These are phyloP conservation scores for Ormyrus pomaceus DNA, from an alignment of 2,888 invertebrate genomes.

Conservation along the genomic window DNA sequence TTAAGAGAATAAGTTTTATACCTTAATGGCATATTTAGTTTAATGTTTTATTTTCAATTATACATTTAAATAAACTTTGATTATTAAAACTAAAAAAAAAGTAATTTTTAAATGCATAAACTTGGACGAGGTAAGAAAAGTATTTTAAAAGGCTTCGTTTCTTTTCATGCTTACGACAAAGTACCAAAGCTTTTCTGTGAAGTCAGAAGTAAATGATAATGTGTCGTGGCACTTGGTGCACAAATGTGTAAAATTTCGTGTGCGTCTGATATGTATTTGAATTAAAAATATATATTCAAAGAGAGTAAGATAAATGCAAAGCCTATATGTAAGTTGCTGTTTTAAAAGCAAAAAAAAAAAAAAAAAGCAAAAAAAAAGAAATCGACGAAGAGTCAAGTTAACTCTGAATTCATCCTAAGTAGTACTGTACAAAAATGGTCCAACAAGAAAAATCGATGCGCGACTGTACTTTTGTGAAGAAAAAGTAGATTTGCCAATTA, in stretches of 20 bases:
- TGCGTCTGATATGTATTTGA: slow-evolving; percentile 33
- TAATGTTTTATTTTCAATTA: slow-evolving; percentile 32
- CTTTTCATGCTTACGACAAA: slow-evolving; percentile 56
- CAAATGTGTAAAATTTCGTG: slow-evolving; percentile 46
- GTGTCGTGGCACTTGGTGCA: slow-evolving; percentile 54
- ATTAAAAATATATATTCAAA: slow-evolving; percentile 30
- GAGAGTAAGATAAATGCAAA: slow-evolving; percentile 2
- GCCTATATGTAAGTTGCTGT: slow-evolving; percentile 21
- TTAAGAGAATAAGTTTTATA: slow-evolving; percentile 20
- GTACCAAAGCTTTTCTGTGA: slow-evolving; percentile 50
- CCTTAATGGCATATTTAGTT: slow-evolving; percentile 18
- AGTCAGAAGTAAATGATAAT: slow-evolving; percentile 38
- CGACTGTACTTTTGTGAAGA: slow-evolving; percentile 42
- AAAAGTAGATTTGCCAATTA: slow-evolving; percentile 49
- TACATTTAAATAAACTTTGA: slow-evolving; percentile 16
- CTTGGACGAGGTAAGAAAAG: slow-evolving; percentile 28
- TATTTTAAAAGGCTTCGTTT: slow-evolving; percentile 48
- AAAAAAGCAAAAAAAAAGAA: not conserved
- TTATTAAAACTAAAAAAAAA: slow-evolving; percentile 18
- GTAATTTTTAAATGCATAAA: slow-evolving; percentile 52
- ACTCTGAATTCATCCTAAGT: slow-evolving; percentile 51
- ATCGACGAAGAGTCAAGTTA: slow-evolving; percentile 24
- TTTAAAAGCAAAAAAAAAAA: slow-evolving; percentile 22
- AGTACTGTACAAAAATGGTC: slow-evolving; percentile 45
- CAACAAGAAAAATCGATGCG: slow-evolving; percentile 35